Base-by-base conservation (phyloP, 2,888 invertebrate species). In the Seladonia tumulorum region DNA sequence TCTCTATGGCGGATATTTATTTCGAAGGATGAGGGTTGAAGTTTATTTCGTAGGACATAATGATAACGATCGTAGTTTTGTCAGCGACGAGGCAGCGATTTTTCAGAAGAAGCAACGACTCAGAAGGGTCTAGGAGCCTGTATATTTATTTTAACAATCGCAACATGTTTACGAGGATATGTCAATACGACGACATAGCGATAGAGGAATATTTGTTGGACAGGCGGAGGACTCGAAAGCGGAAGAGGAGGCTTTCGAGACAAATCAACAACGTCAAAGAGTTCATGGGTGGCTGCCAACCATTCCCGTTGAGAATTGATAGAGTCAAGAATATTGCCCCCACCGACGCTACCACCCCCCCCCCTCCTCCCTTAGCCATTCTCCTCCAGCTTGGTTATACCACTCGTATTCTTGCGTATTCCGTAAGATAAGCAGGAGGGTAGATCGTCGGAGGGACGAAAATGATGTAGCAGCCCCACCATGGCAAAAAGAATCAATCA, bases 401-500 rank as follows among this genome's bases (percentile, higher is more conserved):
- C 83, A 89, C 82, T 89, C 87, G 83, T 86, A 90, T 91, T 89
- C 79, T 84, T 80, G 80, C 83, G 82, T 81, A 87, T 88, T 85
- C 88, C 85, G 86, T 80, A 84, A 84, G 86, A 89, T 87, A 88
- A 86, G 86, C 83, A 82, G 77, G 82, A 78, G 82, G 79, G 87
- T 78, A 79, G 84, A 75, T 84, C 79, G 86, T 79, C 70, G 79
- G 77, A 86, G 88, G 87, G 85, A 87, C 80, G 85, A 90, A 87
- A 81, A 91, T 89, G 89, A 90, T 88, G 91, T 88, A 87, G 86
- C 82, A 87, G 81, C 89, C 86, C 90, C 88, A 87, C 76, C 90
- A 80, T 87, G 80, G 88, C 90, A 86, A 85, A 89, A 89, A 91
- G 92, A 93, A 94, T 94, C 94, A 93, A 94, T 94, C 94, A 94